A percentile compares a stretch with the other conserved stretches of the same genome.
Conservation (phyloP, 2,797 vertebrate species). For the Scomberomorus guttatus region DNA sequence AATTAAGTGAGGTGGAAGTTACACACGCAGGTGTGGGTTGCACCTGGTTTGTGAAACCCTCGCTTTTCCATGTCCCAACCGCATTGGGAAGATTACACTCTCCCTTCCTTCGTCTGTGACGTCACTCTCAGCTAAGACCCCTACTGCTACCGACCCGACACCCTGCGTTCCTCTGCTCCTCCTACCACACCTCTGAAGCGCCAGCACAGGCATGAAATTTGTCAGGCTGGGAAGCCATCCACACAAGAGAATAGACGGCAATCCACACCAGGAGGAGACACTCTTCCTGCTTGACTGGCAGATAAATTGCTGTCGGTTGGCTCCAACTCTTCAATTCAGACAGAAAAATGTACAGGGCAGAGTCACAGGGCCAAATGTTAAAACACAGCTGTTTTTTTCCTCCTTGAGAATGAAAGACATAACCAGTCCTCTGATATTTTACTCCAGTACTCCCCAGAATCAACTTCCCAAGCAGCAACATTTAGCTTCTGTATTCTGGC, state of each 20-base stretch:
- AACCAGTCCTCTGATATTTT: conserved; percentile 58
- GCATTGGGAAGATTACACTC: conserved; percentile 59
- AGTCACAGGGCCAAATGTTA: conserved; percentile 55
- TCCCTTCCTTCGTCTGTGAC: conserved; percentile 61
- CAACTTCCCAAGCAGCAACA: conserved; percentile 51
- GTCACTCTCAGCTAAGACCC: conserved; percentile 53
- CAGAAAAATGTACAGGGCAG: conserved; percentile 56
- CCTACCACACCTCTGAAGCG: conserved; percentile 45
- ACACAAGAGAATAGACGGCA: conserved; percentile 42
- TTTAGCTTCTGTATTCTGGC: conserved; percentile 36
- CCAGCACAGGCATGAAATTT: conserved; percentile 66
- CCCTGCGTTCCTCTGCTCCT: conserved; percentile 37
- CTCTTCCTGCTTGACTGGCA: conserved; percentile 57
- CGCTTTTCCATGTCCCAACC: conserved; percentile 34
- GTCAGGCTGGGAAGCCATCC: conserved; percentile 33
- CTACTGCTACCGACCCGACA: conserved; percentile 17
- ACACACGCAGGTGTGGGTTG: conserved; percentile 81
- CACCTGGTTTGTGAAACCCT: conserved; percentile 81
- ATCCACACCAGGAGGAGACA: conserved; percentile 57
- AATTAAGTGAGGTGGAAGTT: conserved; percentile 83
- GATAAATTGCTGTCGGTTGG: conserved; percentile 51
- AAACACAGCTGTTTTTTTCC: conserved; percentile 71
- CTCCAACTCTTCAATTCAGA: conserved; percentile 47
- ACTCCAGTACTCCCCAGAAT: conserved; percentile 41
- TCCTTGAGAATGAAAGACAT: conserved; percentile 55